phyloP scores from a whole-genome alignment of 2,797 vertebrate genomes.

The Cynodonichthys magdalenae region DNA sequence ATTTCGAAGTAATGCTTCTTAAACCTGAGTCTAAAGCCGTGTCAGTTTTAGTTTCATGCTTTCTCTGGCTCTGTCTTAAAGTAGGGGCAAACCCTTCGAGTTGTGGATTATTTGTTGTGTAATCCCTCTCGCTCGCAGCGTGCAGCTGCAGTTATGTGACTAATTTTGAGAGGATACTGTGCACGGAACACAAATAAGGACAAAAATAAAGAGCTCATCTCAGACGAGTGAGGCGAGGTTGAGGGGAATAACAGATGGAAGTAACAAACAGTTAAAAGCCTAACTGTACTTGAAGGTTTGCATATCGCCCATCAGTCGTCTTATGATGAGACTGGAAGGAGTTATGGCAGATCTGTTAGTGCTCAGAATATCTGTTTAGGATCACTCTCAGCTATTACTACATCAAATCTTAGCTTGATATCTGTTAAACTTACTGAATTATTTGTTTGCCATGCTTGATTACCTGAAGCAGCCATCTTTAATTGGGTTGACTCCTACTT shows the following conservation, averaged over 20 bases:
- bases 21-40: slow-evolving; percentile 11
- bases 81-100: slow-evolving; percentile 23
- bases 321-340: too few species aligned
- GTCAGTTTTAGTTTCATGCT: slow-evolving; percentile 11
- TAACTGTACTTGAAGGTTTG: too few species aligned
- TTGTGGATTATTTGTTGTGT: slow-evolving; percentile 65
- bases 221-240: slow-evolving; percentile 5
- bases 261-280: neutral
- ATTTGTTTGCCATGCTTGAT: too few species aligned
- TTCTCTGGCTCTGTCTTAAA: slow-evolving; percentile 12
- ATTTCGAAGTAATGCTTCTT: slow-evolving; percentile 24
- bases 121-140: slow-evolving; percentile 37
- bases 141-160: slow-evolving; percentile 16
- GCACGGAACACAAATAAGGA: slow-evolving; percentile 11
- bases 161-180: slow-evolving; percentile 16
- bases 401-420: too few species aligned
- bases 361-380: too few species aligned
- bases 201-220: slow-evolving; percentile 11
- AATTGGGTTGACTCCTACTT: too few species aligned
- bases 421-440: too few species aligned
- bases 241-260: slow-evolving; percentile 9
- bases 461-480: too few species aligned
- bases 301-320: too few species aligned
- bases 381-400: too few species aligned
- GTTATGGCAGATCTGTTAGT: too few species aligned